These are phyloP conservation scores for Timandra comae DNA, from an alignment of 2,888 invertebrate genomes.

Conservation along the genomic window DNA sequence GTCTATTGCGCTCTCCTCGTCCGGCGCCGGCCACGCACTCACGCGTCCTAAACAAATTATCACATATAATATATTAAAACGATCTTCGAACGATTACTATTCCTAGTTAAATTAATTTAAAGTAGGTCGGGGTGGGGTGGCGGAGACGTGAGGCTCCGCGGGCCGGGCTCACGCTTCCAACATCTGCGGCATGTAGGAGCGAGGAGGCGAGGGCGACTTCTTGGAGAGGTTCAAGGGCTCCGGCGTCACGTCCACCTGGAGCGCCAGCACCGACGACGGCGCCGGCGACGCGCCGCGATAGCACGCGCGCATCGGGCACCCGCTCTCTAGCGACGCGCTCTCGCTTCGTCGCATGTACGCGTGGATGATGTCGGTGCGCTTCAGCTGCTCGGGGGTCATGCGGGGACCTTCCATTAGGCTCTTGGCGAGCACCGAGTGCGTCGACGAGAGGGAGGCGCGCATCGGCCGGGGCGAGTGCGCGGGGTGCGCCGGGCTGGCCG, in stretches of 20 bases:
- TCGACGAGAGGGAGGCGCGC: conserved; percentile 83
- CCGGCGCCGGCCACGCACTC: conserved; percentile 75
- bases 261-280: conserved; percentile 62
- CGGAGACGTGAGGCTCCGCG: conserved; percentile 70
- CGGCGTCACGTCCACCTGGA: conserved; percentile 88
- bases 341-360: conserved; percentile 92
- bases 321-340: conserved; percentile 63
- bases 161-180: conserved; percentile 79
- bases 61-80: conserved; percentile 83
- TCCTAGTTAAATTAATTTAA: conserved; percentile 71
- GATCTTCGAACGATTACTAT: conserved; percentile 76
- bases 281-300: conserved; percentile 65
- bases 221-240: conserved; percentile 94
- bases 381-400: conserved; percentile 94
- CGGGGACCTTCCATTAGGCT: conserved; percentile 95
- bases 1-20: conserved; percentile 77
- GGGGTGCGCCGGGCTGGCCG: conserved; percentile 49
- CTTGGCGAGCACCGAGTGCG: conserved; percentile 92
- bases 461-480: conserved; percentile 75
- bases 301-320: conserved; percentile 50
- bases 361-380: conserved; percentile 94
- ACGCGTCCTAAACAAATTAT: conserved; percentile 78
- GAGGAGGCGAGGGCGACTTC: conserved; percentile 81
- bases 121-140: conserved; percentile 73
- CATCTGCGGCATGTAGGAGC: conserved; percentile 79